Evolutionary conservation across 2,888 invertebrate genomes (phyloP), one percentile per base, ranked within the genome.

Genomic region (Anodontia alba): DNA sequence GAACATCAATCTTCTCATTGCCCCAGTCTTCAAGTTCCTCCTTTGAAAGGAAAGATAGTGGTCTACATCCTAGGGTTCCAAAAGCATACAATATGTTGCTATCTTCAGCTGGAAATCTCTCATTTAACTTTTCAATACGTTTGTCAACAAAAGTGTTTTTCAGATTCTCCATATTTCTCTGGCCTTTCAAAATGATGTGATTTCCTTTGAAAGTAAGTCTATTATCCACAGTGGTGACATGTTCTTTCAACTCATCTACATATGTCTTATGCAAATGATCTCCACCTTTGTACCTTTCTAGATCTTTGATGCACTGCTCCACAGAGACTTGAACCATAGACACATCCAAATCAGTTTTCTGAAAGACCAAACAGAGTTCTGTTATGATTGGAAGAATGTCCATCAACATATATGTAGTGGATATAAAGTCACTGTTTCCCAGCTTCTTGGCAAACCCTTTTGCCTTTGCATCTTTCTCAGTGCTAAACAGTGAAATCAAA

Each of bases 401-500:
- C 66, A 76, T 76, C 20, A 76, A 20, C 54, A 76, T n/a, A 31
- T 42, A 69, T 23, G 12, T 70, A 26, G 38, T 68, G n/a, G 46
- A 46, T 42, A 62, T 23, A 49, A 71, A 54, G 33, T 51, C 76
- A 54, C 49, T 49, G 5, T 66, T 36, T 31, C 57, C 38, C 54
- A 80, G 7, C 46, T 80, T 80, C 49, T 80, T 80, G 15, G 12
- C 43, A 69, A 76, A 76, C 10, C 68, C 76, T 26, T 80, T 80
- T 38, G 80, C 38, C 23, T 80, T 80, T 0, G 80, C 68, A 54
- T 80, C 80, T 49, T 62, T 72, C 42, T 77, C 70, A 36, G 72
- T 62, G 2, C 54, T 46, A 38, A 76, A 76, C 33, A 72, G 67
- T 0, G 73, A 72, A 23, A 76, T 29, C 1, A 57, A 66, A 7